Base-by-base conservation (phyloP, 2,113 vertebrate genomes). In the Clarias gariepinus region DNA sequence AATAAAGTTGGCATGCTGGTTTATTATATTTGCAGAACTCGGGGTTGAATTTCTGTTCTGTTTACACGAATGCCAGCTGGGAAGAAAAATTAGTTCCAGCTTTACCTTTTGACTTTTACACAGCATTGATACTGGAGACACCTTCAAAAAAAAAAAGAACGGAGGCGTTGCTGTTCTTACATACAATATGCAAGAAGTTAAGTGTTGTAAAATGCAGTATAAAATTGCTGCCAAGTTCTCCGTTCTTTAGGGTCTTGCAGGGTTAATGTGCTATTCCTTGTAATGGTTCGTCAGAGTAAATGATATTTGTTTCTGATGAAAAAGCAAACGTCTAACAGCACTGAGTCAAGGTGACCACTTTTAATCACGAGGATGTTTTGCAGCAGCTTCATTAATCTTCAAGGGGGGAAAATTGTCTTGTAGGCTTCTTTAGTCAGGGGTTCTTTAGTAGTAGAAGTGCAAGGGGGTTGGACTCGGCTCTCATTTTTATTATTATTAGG, bases 1-100 rank as follows among this genome's bases (percentile, higher is more conserved):
- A 73, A 80, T 61, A 87, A 88, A 81, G 64, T 77, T 53, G 18
- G 36, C 30, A 18, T 64, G 21, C 9, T 53, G 33, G 30, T 73
- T 4, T 68, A 11, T 58, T 63, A 30, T 74, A 30, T 85, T 85
- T 60, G n/a, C 33, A 41, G 69, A 47, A 41, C 33, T 23, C 19
- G 3, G 69, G 33, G 36, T 41, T 11, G 69, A 10, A 71, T 36
- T 71, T 36, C 69, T 21, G 5, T 41, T 33, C 18, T 47, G 60
- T 82, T 58, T 47, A n/a, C 81, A 82, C 69, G 71, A 60, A 30
- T 21, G 30, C 52, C 47, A n/a, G n/a, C 18, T 71, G 6, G 16
- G 16, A 18, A 4, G 30, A 2, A 36, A 68, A 71, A 81, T 69
- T 52, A 71, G 55, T 85, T 47, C 73, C 23, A 57, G 2, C 55